Percentiles rank a stretch among this genome's conserved stretches.
These are phyloP conservation scores for Nomada ruficornis DNA, from an alignment of 2,888 invertebrate genomes.

Conservation along the genomic window DNA sequence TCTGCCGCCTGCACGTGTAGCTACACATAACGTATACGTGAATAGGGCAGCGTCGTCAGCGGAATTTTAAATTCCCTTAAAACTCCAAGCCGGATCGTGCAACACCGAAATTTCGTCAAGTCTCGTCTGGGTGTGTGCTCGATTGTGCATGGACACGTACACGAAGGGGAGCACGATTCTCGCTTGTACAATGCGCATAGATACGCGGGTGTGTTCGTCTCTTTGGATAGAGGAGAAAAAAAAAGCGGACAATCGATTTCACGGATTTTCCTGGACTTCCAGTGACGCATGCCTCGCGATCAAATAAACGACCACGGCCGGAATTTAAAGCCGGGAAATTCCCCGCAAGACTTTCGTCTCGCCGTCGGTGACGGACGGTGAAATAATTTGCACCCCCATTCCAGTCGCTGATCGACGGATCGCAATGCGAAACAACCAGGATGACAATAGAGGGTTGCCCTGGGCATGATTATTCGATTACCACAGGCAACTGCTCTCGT, in stretches of 20 bases:
- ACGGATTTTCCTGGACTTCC: slow-evolving; percentile 40
- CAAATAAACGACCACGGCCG: slow-evolving; percentile 31
- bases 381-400: background rate
- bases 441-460: background rate
- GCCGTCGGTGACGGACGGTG: background rate
- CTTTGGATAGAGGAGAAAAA: slow-evolving; percentile 5
- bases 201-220: slow-evolving; percentile 6
- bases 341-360: background rate
- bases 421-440: background rate
- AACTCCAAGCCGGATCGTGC: slow-evolving; percentile 63
- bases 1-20: slow-evolving; percentile 33
- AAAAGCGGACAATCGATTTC: slow-evolving; percentile 51
- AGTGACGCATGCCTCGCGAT: slow-evolving; percentile 34
- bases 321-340: slow-evolving; percentile 37
- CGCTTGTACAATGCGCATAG: slow-evolving; percentile 15
- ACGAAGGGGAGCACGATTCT: background rate
- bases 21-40: slow-evolving; percentile 58
- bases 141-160: slow-evolving; percentile 1
- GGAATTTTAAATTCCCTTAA: slow-evolving; percentile 76
- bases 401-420: background rate
- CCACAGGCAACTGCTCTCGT: too few relatives aligned
- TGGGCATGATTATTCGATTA: background rate
- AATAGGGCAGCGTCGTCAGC: slow-evolving; percentile 71
- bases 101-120: slow-evolving; percentile 64
- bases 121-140: slow-evolving; percentile 20